Conservation (phyloP, 2,888 invertebrate genomes). For the Stramonita haemastoma region DNA sequence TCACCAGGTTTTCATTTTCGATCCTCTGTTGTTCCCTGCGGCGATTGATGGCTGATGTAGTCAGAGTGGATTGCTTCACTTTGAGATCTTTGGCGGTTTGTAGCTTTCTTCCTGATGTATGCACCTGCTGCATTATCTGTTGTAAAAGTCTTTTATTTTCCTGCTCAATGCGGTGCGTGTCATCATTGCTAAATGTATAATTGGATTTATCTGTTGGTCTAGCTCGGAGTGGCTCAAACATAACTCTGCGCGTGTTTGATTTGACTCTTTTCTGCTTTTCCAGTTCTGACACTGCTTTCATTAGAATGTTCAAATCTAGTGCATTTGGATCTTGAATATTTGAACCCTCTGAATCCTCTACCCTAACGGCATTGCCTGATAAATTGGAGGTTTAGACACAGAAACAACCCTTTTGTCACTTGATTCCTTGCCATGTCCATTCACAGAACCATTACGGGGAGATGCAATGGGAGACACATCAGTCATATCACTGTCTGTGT, state of each 20-base stretch:
- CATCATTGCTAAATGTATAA: slow-evolving; percentile 65
- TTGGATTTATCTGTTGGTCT: slow-evolving; percentile 55
- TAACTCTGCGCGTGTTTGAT: slow-evolving; percentile 63
- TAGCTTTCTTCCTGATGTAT: slow-evolving; percentile 48
- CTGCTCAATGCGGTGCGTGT: slow-evolving; percentile 68
- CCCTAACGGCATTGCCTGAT: slow-evolving; percentile 34
- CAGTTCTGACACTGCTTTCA: slow-evolving; percentile 71
- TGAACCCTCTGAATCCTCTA: slow-evolving; percentile 30
- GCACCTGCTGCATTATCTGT: slow-evolving; percentile 65
- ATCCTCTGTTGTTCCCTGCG: slow-evolving; percentile 79
- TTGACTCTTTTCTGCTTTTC: slow-evolving; percentile 68
- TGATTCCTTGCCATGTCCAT: slow-evolving; percentile 33
- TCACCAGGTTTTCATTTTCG: slow-evolving; percentile 80
- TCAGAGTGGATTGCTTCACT: slow-evolving; percentile 51
- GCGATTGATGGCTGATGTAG: slow-evolving; percentile 79
- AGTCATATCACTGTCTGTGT: slow-evolving; percentile 73
- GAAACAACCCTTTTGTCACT: neutral
- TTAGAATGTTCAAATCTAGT: slow-evolving; percentile 67
- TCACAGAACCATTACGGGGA: slow-evolving; percentile 59
- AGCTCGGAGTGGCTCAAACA: slow-evolving; percentile 63
- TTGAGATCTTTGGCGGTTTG: slow-evolving; percentile 50
- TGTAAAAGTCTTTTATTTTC: slow-evolving; percentile 73
- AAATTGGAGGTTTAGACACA: slow-evolving; percentile 33
- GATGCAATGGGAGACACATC: slow-evolving; percentile 72
- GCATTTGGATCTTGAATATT: slow-evolving; percentile 54